Evolutionary conservation across 1,140 invertebrate genomes (phyloP), one percentile per base, ranked within the genome.

Genomic region (Trissolcus basalis): DNA sequence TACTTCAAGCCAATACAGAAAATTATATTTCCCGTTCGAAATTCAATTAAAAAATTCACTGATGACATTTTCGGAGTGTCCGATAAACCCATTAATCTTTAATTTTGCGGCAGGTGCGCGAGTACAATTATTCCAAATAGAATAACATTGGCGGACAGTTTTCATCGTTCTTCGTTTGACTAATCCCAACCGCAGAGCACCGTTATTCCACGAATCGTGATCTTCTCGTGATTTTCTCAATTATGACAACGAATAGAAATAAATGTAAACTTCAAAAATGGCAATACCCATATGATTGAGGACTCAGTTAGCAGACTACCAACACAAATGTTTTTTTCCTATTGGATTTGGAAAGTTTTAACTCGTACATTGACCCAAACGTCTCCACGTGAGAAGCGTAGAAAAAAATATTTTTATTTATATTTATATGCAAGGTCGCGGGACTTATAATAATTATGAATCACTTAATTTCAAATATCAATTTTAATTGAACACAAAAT

Each of bases 151-250:
- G 54, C 56, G 45, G 54, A 48, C 55, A 48, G 54, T 68, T 70
- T 80, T 80, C 70, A 53, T 64, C 63, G 68, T 73, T 77, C 58
- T 45, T 80, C 61, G 79, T 68, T 65, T 68, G 71, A 78, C 73
- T 72, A 81, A 77, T 76, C 71, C 65, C 71, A 71, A 80, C 74
- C 82, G 63, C 80, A 74, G 45, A 83, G 76, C 76, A 35, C 58
- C 82, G 81, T 83, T 83, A 82, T 73, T 59, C 63, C 69, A 64
- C 54, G 64, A 72, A 69, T 72, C 64, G 64, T 72, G 68, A 64
- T 33, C 56, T 43, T 69, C 54, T 59, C 63, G 39, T 67, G 68
- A 70, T 72, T 48, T 33, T 67, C 68, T 61, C 72, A 77, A 77
- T 72, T 77, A 53, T 48, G 45, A 0, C 48, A 35, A 47, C 32